These are phyloP conservation scores for Latheticus oryzae DNA, from an alignment of 2,888 invertebrate genomes.

Conservation along the genomic window DNA sequence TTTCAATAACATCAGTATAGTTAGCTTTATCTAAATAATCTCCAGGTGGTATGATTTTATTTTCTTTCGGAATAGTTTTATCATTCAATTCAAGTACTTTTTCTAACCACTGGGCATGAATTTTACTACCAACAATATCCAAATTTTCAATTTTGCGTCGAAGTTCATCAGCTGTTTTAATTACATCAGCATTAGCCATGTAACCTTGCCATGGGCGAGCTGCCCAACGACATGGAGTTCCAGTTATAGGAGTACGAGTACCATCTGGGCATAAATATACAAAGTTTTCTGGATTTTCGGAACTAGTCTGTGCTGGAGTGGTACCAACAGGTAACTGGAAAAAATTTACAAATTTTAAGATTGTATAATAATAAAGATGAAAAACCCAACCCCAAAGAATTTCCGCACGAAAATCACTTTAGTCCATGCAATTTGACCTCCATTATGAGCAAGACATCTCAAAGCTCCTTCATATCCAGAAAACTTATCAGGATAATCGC, in stretches of 20 bases:
- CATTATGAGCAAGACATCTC: slow-evolving; percentile 82
- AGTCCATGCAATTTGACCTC: slow-evolving; percentile 88
- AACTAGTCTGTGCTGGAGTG: slow-evolving; percentile 69
- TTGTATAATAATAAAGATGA: slow-evolving; percentile 1
- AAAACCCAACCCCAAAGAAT: slow-evolving; percentile 76
- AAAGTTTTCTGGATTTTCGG: slow-evolving; percentile 75
- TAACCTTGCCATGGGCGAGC: slow-evolving; percentile 88
- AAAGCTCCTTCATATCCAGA: slow-evolving; percentile 91
- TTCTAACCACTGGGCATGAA: slow-evolving; percentile 65
- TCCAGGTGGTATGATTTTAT: slow-evolving; percentile 58
- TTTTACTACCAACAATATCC: slow-evolving; percentile 64
- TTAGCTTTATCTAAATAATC: slow-evolving; percentile 62
- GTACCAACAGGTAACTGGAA: slow-evolving; percentile 73
- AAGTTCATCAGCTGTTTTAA: slow-evolving; percentile 68
- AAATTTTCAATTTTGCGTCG: slow-evolving; percentile 70
- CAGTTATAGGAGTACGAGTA: slow-evolving; percentile 74
- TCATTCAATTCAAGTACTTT: slow-evolving; percentile 71
- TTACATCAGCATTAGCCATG: slow-evolving; percentile 74
- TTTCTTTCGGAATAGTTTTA: slow-evolving; percentile 67
- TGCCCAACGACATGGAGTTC: slow-evolving; percentile 82
- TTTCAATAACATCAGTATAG: slow-evolving; percentile 75
- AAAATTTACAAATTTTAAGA: slow-evolving; percentile 10
- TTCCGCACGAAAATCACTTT: slow-evolving; percentile 83
- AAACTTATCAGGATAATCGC: slow-evolving; percentile 85
- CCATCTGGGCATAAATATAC: slow-evolving; percentile 86